Conservation (phyloP, 2,797 vertebrate species). For the Tangara arthus region DNA sequence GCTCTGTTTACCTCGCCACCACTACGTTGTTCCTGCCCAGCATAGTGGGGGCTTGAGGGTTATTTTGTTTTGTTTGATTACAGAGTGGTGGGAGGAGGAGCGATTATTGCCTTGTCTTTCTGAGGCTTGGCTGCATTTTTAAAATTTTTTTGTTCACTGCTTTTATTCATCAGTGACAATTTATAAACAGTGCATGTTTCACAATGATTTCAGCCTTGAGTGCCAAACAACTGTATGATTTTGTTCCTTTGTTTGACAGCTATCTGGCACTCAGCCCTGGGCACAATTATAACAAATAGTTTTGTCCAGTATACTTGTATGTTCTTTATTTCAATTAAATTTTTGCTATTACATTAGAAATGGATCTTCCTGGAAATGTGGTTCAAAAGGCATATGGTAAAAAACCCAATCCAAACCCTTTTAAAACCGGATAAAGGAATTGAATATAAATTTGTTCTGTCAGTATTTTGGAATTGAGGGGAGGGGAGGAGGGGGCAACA, state of each 20-base stretch:
- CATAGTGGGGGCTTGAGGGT: background rate
- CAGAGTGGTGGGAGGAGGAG: background rate
- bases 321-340: background rate
- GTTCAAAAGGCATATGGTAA: background rate
- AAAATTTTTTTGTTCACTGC: constrained; percentile 52
- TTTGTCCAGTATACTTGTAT: background rate
- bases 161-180: constrained; percentile 55
- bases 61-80: constrained; percentile 31
- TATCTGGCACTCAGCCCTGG: constrained; percentile 33
- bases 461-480: background rate
- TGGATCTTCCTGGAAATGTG: background rate
- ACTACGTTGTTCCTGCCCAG: background rate
- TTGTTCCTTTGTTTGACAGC: constrained; percentile 64
- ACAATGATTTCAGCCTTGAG: constrained; percentile 36
- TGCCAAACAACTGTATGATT: constrained; percentile 60
- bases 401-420: background rate
- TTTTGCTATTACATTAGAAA: constrained; percentile 11
- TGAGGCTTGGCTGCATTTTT: constrained; percentile 39
- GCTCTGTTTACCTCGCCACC: background rate
- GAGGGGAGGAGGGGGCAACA: background rate
- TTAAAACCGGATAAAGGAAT: background rate
- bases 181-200: constrained; percentile 63
- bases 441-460: background rate
- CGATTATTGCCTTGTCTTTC: constrained; percentile 1
- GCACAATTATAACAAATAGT: background rate